A percentile compares a stretch with the other conserved stretches of the same genome.
These are phyloP conservation scores for Anneissia japonica DNA, from an alignment of 35 echinoderm and acorn worm genomes.

Conservation along the genomic window DNA sequence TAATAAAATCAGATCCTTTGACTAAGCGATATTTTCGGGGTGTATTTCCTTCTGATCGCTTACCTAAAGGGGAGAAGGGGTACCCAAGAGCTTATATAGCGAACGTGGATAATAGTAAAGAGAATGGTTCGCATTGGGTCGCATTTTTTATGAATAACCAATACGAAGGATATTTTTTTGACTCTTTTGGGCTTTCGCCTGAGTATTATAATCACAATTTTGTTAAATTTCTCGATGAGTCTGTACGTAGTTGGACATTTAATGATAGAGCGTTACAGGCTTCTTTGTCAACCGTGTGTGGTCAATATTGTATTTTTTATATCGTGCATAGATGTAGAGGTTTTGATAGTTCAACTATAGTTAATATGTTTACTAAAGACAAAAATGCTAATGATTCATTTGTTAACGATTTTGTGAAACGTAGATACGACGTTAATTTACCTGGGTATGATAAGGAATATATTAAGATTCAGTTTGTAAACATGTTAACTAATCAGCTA, in stretches of 20 bases:
- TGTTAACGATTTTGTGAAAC: conserved; percentile 26
- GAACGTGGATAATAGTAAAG: conserved; percentile 23
- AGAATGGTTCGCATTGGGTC: conserved; percentile 44
- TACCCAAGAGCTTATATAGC: conserved; percentile 19
- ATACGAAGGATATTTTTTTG: conserved; percentile 44
- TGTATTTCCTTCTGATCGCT: conserved; percentile 37
- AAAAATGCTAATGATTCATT: conserved; percentile 8
- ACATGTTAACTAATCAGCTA: no score
- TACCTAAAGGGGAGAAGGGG: conserved; percentile 11
- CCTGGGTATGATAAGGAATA: conserved; percentile 14
- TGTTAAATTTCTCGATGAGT: conserved; percentile 30
- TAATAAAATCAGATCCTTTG: not conserved
- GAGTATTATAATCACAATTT: conserved; percentile 10
- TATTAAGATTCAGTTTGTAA: not conserved
- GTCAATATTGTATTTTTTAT: conserved; percentile 50
- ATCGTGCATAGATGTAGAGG: conserved; percentile 28
- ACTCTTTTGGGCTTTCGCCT: conserved; percentile 44
- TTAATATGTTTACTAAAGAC: conserved; percentile 16
- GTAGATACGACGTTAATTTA: conserved; percentile 14
- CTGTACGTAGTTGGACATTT: not conserved
- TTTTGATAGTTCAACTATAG: not conserved
- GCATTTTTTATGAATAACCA: conserved; percentile 19
- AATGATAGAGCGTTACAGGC: conserved; percentile 26
- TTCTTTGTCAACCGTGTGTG: conserved; percentile 41
- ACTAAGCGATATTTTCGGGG: conserved; percentile 3